A percentile compares a stretch with the other conserved stretches of the same genome.
Conservation (phyloP, 2,113 vertebrate species). For the Misgurnus anguillicaudatus region DNA sequence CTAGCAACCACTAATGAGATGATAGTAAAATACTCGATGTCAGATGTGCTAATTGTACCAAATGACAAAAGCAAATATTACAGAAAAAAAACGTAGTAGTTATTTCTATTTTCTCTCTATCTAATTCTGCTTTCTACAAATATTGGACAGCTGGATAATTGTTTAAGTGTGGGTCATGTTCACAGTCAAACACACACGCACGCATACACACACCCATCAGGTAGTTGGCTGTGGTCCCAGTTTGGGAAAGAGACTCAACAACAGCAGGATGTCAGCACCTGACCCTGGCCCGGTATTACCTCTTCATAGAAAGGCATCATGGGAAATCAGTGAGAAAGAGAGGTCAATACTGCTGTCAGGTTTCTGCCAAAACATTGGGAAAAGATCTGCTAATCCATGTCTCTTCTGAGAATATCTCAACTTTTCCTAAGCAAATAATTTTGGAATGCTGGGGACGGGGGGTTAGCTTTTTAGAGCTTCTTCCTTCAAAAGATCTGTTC, state of each 20-base stretch:
- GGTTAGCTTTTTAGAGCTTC: slow-evolving; percentile 45
- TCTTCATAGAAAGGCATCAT: slow-evolving; percentile 68
- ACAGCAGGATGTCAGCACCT: slow-evolving; percentile 78
- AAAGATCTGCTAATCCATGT: slow-evolving; percentile 54
- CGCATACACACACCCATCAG: slow-evolving; percentile 68
- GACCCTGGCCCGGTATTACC: slow-evolving; percentile 74
- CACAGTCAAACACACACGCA: slow-evolving; percentile 35
- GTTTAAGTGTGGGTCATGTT: slow-evolving; percentile 13
- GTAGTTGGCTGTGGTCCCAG: slow-evolving; percentile 76
- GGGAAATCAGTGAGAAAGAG: slow-evolving; percentile 56
- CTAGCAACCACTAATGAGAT: too few species aligned
- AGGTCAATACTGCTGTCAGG: slow-evolving; percentile 61
- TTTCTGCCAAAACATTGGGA: slow-evolving; percentile 68
- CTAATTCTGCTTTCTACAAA: not conserved
- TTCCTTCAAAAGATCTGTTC: slow-evolving; percentile 59
- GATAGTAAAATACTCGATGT: too few species aligned
- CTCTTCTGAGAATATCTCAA: slow-evolving; percentile 4
- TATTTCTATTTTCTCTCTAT: not conserved
- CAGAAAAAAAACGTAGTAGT: not conserved
- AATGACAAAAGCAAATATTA: too few species aligned
- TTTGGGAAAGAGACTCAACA: slow-evolving; percentile 79
- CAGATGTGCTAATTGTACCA: too few species aligned
- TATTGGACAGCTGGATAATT: slow-evolving; percentile 24
- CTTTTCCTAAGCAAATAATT: slow-evolving; percentile 19
- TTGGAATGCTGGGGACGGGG: slow-evolving; percentile 55